Base-by-base conservation (phyloP, 2,888 invertebrate species). In the Drosophila mulleri region DNA sequence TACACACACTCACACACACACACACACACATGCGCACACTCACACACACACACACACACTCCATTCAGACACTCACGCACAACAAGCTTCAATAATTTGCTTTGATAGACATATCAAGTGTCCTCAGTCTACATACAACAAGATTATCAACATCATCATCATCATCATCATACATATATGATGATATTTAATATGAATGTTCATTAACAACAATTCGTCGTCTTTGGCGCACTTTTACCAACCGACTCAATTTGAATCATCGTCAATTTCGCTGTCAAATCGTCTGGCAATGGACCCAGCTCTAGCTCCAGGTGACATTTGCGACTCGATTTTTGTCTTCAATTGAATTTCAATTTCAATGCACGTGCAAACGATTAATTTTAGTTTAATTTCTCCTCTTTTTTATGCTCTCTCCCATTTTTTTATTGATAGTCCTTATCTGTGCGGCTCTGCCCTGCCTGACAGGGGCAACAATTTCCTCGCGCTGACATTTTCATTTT, bases 311-410 rank as follows among this genome's bases (percentile, higher is more conserved):
- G 68, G 18, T 73, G 75, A 64, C 57, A 68, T 53, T 50, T 32
- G 32, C 29, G 32, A 5, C 37, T 53, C 53, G 16, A 53, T 23
- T 23, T 53, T 37, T 3, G 53, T 23, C 23, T 53, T 23, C 53
- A 20, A 59, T 44, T 16, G 39, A 68, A 65, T 75, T 78, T 73
- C 20, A 32, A 16, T 72, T 78, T 80, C 87, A 67, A 32, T 57
- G 68, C 89, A 84, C 87, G 83, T 83, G 78, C 82, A 37, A 70
- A 26, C 82, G 81, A 75, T 89, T 87, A 75, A 89, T 81, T 89
- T 76, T 64, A 67, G 67, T 62, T 63, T 52, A 59, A 72, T 71
- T 68, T 57, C n/a, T 32, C 11, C 32, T 18, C 0, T 32, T 32
- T 29, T 41, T 32, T 32, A 59, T 39, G 9, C 18, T 41, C 8